Conservation (phyloP, 2,797 vertebrate genomes). For the Miichthys miiuy region DNA sequence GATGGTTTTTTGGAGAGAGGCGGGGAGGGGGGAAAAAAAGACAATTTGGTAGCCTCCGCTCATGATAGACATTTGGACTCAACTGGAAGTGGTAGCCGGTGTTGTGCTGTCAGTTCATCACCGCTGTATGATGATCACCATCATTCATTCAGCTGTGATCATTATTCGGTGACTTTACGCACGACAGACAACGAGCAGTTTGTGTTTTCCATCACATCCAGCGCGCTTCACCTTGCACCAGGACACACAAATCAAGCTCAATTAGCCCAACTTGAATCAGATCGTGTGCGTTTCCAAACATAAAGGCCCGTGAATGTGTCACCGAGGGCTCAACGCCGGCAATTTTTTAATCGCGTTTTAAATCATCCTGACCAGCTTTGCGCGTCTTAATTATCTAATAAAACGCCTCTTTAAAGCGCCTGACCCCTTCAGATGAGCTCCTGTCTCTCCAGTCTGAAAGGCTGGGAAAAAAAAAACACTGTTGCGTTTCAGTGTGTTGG, state of each 20-base stretch:
- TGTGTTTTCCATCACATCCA: background rate
- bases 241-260: slow-evolving; percentile 32
- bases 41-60: background rate
- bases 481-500: slow-evolving; percentile 58
- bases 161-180: slow-evolving; percentile 51
- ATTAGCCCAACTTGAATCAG: slow-evolving; percentile 38
- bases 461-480: slow-evolving; percentile 39
- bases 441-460: background rate
- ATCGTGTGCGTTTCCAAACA: too few species aligned
- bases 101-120: slow-evolving; percentile 7
- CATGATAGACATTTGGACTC: background rate
- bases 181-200: slow-evolving; percentile 16
- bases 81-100: slow-evolving; percentile 17
- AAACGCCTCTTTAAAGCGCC: background rate
- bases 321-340: background rate
- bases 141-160: slow-evolving; percentile 13
- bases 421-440: background rate
- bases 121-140: background rate
- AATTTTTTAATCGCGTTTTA: background rate
- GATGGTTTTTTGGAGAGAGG: background rate
- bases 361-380: background rate
- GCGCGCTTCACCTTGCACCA: slow-evolving; percentile 65
- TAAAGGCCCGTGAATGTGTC: slow-evolving; percentile 9
- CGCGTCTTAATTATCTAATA: too few species aligned
- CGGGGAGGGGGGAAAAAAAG: too few species aligned